Evolutionary conservation across 2,113 vertebrate species (phyloP).

Genomic region (Oxyruncus cristatus): DNA sequence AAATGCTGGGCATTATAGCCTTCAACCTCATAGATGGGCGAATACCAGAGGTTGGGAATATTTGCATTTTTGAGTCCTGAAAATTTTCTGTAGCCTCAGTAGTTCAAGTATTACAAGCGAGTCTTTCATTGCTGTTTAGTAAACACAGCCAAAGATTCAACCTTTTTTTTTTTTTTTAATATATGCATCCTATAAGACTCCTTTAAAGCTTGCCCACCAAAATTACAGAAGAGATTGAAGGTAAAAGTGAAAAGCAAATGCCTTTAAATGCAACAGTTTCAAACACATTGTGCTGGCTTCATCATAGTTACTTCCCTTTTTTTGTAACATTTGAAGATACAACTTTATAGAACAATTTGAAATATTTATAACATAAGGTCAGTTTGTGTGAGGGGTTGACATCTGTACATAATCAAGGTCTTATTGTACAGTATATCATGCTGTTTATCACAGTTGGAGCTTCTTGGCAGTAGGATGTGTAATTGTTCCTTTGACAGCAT

Average conservation of each 20-base stretch:
- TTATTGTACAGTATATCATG: not conserved
- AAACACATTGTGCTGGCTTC: not conserved
- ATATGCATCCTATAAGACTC: constrained; percentile 62
- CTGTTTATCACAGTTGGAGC: not conserved
- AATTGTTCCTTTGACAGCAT: not conserved
- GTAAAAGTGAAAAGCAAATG: not conserved
- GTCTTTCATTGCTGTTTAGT: constrained; percentile 54
- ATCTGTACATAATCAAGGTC: not conserved
- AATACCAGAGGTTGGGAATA: constrained; percentile 20
- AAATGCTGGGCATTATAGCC: not conserved
- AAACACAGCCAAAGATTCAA: constrained; percentile 41
- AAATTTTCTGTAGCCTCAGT: not conserved
- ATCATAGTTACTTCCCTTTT: not conserved
- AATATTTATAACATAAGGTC: not conserved
- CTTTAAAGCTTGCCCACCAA: constrained; percentile 27
- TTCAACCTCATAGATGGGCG: not conserved
- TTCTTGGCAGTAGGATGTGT: constrained; percentile 5
- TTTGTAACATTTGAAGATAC: not conserved
- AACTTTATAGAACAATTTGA: not conserved
- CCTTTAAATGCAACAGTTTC: not conserved
- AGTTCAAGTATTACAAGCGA: constrained; percentile 42
- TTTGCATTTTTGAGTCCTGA: constrained; percentile 49
- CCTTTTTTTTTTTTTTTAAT: not conserved
- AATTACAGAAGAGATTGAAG: not conserved
- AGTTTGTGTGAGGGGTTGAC: not conserved